Evolutionary conservation across 2,113 vertebrate genomes (phyloP), one percentile per base, ranked within the genome.

Genomic region (Chlorodrepanis virens): DNA sequence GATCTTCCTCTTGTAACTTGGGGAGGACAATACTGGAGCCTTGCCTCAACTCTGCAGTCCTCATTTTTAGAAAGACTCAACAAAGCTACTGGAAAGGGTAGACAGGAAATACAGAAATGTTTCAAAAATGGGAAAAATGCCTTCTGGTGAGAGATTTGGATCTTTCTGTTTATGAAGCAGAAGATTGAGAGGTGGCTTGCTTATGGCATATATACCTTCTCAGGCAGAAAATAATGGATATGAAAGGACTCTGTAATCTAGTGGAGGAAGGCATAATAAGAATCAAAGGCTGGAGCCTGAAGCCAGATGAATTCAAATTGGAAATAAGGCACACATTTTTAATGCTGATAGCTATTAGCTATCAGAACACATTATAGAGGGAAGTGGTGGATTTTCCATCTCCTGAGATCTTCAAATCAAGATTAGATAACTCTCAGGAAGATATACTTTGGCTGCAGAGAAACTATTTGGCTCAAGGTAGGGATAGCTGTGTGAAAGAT

Each of bases 271-370:
- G 77, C 53, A 76, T 96, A 96, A 95, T 91, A 92, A 82, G 91
- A 94, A 95, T 81, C 93, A 94, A 93, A 94, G 93, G 53, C 81
- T 96, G 78, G 40, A 95, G 95, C 93, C 95, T 87, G 91, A 81
- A 97, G 94, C 89, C 91, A 95, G 87, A 95, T 84, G 93, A 97
- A 96, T 96, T 97, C 95, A 97, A 96, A 95, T 89, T 94, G 93
- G 93, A 96, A 95, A 96, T 95, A 95, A 96, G 83, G 93, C 89
- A 68, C 74, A 91, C 57, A 94, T 49, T 96, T 95, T 89, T 95
- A 96, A 96, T 95, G 89, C 70, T 96, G 91, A 91, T 94, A 93
- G 94, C 84, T 94, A 95, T 97, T 95, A 97, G 89, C 77, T 96
- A 96, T 93, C 93, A 91, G 95, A 94, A 91, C 94, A 94, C 28